phyloP scores from a whole-genome alignment of 2,797 vertebrate species.

The Anguilla marmorata region DNA sequence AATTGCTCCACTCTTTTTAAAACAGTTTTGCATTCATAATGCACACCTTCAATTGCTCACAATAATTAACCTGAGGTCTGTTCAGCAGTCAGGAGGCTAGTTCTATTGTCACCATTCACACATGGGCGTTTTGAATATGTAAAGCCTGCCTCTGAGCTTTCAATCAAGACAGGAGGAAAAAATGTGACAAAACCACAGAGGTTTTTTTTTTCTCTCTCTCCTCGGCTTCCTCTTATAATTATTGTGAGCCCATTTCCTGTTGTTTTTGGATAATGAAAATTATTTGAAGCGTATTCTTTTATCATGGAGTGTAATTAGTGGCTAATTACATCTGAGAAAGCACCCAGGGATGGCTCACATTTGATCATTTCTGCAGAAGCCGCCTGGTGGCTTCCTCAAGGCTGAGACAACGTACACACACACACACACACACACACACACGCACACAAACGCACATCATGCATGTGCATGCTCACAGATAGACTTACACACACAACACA shows the following conservation, averaged over 20 bases:
- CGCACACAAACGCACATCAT: not conserved
- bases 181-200: constrained; percentile 45
- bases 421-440: not conserved
- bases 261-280: constrained; percentile 61
- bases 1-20: constrained; percentile 22
- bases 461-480: not conserved
- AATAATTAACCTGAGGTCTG: constrained; percentile 40
- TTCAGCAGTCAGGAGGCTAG: constrained; percentile 34
- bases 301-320: constrained; percentile 76
- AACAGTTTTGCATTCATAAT: constrained; percentile 35
- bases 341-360: constrained; percentile 68
- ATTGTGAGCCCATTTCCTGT: constrained; percentile 44
- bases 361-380: constrained; percentile 63
- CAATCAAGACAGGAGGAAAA: constrained; percentile 24
- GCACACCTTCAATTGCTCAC: constrained; percentile 34
- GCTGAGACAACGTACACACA: not conserved
- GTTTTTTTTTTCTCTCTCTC: constrained; percentile 30
- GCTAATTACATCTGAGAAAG: constrained; percentile 79
- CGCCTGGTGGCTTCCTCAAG: constrained; percentile 51
- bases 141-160: constrained; percentile 38
- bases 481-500: not conserved
- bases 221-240: constrained; percentile 48
- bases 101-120: constrained; percentile 32
- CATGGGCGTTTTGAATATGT: constrained; percentile 43
- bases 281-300: constrained; percentile 58